Base-by-base conservation (phyloP, 2,113 vertebrate genomes). In the Psettodes erumei region DNA sequence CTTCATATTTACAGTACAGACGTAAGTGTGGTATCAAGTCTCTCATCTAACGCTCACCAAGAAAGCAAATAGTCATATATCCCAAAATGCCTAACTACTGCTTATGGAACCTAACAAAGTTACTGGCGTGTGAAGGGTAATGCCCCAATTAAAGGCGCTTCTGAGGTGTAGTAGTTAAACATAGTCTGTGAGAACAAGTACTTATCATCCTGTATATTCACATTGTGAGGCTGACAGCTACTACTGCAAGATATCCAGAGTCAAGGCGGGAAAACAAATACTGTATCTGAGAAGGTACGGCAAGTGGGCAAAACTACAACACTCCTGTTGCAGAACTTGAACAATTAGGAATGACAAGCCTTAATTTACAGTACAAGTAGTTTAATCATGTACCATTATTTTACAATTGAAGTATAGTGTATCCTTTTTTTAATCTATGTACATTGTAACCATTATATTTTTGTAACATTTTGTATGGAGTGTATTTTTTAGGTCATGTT, bases 361-460 rank as follows among this genome's bases (percentile, higher is more conserved):
- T 81, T 82, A 42, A 71, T 71, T 85, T 75, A 63, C 67, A 79
- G 35, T 51, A 62, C n/a, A 45, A 63, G 70, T 86, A 69, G 65
- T 81, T 89, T 81, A 89, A 75, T 87, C 80, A 71, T 87, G 63
- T 83, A 84, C 78, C 45, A 12, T 76, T 81, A 83, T 86, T 88
- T 87, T 88, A 89, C 81, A 77, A 73, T 21, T 82, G 55, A 86
- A 81, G 64, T 87, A 77, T 84, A 71, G 23, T 81, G 45, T 88
- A 90, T 86, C 69, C 48, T 81, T 80, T 81, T 77, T 78, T 47
- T 71, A 48, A 65, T 80, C 77, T 68, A 60, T 89, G 87, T 85
- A 90, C 81, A 92, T 78, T 89, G 61, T 91, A 91, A 87, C 65
- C 86, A 82, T 79, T 82, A 67, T 92, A 88, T 88, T 89, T 89